phyloP scores from a whole-genome alignment of 2,797 vertebrate species.

The Ceryle rudis region DNA sequence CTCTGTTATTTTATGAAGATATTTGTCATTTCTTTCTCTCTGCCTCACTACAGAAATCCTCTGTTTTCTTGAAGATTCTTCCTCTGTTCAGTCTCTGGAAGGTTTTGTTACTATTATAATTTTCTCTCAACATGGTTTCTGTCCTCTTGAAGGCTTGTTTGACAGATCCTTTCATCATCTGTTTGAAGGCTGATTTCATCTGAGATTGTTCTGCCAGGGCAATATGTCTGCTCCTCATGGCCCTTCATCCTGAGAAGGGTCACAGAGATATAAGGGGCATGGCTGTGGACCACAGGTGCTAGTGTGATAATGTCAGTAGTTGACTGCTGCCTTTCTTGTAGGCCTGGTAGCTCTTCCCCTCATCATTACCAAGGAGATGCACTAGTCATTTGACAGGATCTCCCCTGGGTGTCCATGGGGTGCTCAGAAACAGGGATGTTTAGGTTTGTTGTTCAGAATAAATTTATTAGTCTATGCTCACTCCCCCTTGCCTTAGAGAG shows the following conservation, averaged over 20 bases:
- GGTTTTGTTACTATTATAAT: slow-evolving; percentile 30
- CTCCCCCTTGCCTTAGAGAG: not conserved
- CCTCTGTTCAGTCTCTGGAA: slow-evolving; percentile 12
- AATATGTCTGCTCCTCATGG: fast-evolving
- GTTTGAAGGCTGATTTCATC: slow-evolving; percentile 33
- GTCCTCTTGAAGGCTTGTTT: slow-evolving; percentile 44
- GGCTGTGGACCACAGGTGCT: not conserved
- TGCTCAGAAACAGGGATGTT: not conserved
- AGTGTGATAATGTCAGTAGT: not conserved
- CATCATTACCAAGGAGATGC: fast-evolving
- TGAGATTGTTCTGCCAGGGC: not conserved
- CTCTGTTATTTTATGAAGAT: not conserved
- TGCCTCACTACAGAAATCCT: not conserved
- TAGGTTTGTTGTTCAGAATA: not conserved
- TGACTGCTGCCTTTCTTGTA: not conserved
- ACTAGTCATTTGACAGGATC: not conserved
- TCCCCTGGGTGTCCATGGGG: not conserved
- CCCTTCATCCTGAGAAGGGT: not conserved
- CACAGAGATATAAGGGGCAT: no score
- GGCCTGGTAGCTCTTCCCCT: not conserved
- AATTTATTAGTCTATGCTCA: not conserved
- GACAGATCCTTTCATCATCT: slow-evolving; percentile 41
- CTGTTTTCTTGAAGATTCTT: slow-evolving; percentile 22
- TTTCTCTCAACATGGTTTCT: slow-evolving; percentile 30
- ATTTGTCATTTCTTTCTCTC: not conserved